Evolutionary conservation across 2,888 invertebrate genomes (phyloP).

Genomic region (Nezara viridula): DNA sequence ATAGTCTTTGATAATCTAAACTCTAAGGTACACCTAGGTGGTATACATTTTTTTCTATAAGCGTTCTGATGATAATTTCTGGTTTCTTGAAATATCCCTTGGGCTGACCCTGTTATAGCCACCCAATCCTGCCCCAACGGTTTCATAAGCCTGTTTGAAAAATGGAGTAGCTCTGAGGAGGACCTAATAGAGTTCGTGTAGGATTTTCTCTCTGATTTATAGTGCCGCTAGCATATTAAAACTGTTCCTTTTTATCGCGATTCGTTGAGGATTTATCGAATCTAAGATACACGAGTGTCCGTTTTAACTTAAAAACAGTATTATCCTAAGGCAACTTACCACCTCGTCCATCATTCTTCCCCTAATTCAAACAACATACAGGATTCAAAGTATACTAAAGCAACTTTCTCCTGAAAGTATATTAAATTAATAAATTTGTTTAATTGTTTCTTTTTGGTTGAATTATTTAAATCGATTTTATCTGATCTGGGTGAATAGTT

Average conservation of each 20-base stretch:
- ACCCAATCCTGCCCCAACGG: neutral
- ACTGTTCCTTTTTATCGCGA: neutral
- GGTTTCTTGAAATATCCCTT: neutral
- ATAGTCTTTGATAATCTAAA: no score
- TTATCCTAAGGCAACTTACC: no score
- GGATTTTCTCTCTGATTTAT: neutral
- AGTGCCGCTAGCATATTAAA: neutral
- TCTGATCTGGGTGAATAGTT: no score
- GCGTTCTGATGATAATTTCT: neutral
- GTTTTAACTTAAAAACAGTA: neutral
- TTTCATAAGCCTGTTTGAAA: slow-evolving; percentile 5
- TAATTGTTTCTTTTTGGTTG: no score
- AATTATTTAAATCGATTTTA: no score
- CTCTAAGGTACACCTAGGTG: no score
- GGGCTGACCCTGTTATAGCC: slow-evolving; percentile 5
- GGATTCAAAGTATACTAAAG: no score
- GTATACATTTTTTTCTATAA: neutral
- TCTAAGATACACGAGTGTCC: neutral
- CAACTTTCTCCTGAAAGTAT: no score
- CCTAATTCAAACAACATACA: no score
- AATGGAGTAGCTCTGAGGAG: neutral
- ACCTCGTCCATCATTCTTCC: no score
- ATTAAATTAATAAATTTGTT: no score
- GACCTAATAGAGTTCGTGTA: slow-evolving; percentile 16
- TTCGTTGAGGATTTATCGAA: neutral